Base-by-base conservation (phyloP, 1,140 invertebrate genomes). In the Acromyrmex charruanus region DNA sequence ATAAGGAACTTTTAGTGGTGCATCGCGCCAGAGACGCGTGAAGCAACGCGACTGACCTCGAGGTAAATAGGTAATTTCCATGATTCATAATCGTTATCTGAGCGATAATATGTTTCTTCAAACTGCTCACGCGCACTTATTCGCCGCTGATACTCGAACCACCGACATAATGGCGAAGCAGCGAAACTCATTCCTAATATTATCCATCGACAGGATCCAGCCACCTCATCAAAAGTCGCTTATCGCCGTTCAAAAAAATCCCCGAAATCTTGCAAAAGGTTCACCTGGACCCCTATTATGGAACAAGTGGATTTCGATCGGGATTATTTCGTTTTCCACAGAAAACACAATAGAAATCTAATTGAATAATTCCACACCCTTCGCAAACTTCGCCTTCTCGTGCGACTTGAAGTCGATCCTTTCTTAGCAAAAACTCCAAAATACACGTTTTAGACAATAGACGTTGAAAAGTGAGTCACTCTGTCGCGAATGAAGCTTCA, bases 31-130 rank as follows among this genome's bases (percentile, higher is more conserved):
- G 18, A 82, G 69, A 61, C 80, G 55, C 53, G 72, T 63, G 49
- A 75, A 51, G 58, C 80, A 18, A 72, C 68, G 77, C 61, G 61
- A 35, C 80, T n/a, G 66, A 49, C 55, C 69, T 75, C 71, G 39
- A 58, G 35, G 35, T 66, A 39, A 84, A 84, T 84, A 84, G 80
- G 69, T 84, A 84, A 84, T 84, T 84, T 84, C 80, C 69, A 84
- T 84, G 69, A 84, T 84, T 84, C 80, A 84, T 63, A 84, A 75
- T 61, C 69, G 69, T 84, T 84, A 84, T 84, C 80, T 75, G 14
- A 28, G 28, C 44, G 80, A 84, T 84, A 84, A 84, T 55, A 49
- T 16, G 80, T 75, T 61, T 58, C 53, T 75, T 51, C 39, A 28
- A 79, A 44, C 69, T 25, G 35, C 53, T 58, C 79, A 49, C 55